Percentiles rank a stretch among this genome's conserved stretches.
These are phyloP conservation scores for Calcarius lapponicus DNA, from an alignment of 2,797 vertebrate species.

Conservation along the genomic window DNA sequence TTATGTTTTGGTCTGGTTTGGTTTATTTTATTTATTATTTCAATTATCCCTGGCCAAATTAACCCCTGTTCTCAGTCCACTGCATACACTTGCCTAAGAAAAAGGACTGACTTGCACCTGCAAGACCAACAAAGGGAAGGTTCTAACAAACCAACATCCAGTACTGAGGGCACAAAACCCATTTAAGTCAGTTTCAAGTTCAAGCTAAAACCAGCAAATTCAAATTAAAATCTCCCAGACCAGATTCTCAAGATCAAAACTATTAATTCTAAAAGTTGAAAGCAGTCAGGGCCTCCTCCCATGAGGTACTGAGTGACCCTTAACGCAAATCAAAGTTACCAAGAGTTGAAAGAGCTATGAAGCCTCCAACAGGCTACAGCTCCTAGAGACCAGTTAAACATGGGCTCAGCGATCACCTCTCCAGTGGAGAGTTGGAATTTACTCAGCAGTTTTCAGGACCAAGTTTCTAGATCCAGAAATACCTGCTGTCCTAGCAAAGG, in stretches of 20 bases:
- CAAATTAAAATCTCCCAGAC: not conserved
- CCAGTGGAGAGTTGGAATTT: not conserved
- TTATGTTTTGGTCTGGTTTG: not conserved
- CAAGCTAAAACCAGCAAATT: conserved; percentile 2
- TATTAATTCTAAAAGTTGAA: not conserved
- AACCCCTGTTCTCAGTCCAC: not conserved
- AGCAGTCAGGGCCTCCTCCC: not conserved
- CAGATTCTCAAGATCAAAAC: not conserved
- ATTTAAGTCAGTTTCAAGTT: not conserved
- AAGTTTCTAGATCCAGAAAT: not conserved
- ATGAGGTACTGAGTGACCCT: not conserved
- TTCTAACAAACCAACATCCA: not conserved
- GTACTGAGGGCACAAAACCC: not conserved
- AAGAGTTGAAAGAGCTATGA: not conserved
- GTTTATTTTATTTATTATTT: not conserved
- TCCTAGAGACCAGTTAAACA: not conserved
- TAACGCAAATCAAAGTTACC: not conserved
- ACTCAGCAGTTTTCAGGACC: not conserved
- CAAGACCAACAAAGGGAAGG: not conserved
- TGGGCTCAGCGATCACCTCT: not conserved
- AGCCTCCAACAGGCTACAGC: not conserved
- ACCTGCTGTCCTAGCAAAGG: not conserved
- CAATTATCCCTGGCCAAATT: not conserved
- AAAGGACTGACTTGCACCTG: not conserved
- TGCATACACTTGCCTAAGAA: not conserved